Evolutionary conservation across 2,113 vertebrate genomes (phyloP), one percentile per base, ranked within the genome.

Genomic region (Spizaetus ornatus): DNA sequence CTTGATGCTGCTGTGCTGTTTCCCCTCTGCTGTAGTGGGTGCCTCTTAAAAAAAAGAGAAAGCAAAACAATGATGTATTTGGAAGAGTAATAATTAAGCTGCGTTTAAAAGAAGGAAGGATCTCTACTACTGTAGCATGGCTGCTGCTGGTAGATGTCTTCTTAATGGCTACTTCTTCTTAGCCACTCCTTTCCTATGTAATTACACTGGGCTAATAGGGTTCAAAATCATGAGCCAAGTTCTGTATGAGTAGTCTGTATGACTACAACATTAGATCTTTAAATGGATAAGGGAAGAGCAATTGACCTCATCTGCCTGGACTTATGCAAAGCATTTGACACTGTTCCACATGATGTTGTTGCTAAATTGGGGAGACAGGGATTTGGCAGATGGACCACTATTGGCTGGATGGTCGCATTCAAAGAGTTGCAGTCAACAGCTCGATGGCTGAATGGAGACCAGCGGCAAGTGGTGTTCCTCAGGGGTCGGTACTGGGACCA

Each of bases 401-500:
- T 29, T 71, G 34, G 23, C 71, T 82, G 48, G 11, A 34, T 71
- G 43, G 45, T 59, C 26, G 7, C 65, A 53, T 38, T 66, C 45
- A 20, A 8, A 45, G 11, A 40, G 9, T 42, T 53, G 53, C 1
- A 3, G 58, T 59, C 56, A 77, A 0, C 15, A 29, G 27, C 58
- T 32, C 34, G 18, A 78, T 59, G 31, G 32, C 43, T 21, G 23
- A 10, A 40, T 52, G 36, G 38, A 71, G 50, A 32, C 29, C 52
- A 73, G 6, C 22, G 48, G 26, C 13, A 29, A 70, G 16, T 36
- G 29, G 10, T 9, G 7, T 22, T 62, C 12, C 4, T 43, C 32
- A 2, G 25, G 31, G 23, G 6, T 50, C 0, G 0, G 32, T 27
- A 26, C 2, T 29, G 52, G 12, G 36, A 36, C 42, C 11, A 7